These are phyloP conservation scores for Erpobdella octoculata DNA, from an alignment of 2,888 invertebrate genomes.

Conservation along the genomic window DNA sequence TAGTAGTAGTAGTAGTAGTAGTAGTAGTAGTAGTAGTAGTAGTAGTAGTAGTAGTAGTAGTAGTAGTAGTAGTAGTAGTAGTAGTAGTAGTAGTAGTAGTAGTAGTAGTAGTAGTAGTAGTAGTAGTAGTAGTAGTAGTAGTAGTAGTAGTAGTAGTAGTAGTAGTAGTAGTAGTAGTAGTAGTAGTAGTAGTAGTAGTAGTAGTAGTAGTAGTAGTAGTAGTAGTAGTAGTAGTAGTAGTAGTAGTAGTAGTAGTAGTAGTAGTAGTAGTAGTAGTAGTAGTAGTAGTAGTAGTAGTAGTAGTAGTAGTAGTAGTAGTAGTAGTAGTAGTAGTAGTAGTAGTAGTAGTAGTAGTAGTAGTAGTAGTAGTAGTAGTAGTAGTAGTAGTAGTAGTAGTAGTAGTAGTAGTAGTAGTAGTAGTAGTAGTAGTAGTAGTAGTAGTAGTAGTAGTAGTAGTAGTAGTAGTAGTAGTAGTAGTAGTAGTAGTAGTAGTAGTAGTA, in stretches of 20 bases:
- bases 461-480: constrained; percentile 23
- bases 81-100: neutral
- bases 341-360: constrained; percentile 16
- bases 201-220: constrained; percentile 11
- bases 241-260: constrained; percentile 22
- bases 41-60: neutral
- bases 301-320: constrained; percentile 20
- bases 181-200: neutral
- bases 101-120: neutral
- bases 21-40: neutral
- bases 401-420: constrained; percentile 21
- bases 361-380: constrained; percentile 21
- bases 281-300: constrained; percentile 15
- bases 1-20: neutral
- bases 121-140: neutral
- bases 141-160: neutral
- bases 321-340: neutral
- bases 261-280: constrained; percentile 19
- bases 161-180: neutral
- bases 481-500: constrained; percentile 20
- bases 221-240: constrained; percentile 21
- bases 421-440: constrained; percentile 22
- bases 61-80: neutral
- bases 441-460: constrained; percentile 23
- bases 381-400: constrained; percentile 23